Evolutionary conservation across 2,797 vertebrate species (phyloP).

Genomic region (Moxostoma hubbsi): DNA sequence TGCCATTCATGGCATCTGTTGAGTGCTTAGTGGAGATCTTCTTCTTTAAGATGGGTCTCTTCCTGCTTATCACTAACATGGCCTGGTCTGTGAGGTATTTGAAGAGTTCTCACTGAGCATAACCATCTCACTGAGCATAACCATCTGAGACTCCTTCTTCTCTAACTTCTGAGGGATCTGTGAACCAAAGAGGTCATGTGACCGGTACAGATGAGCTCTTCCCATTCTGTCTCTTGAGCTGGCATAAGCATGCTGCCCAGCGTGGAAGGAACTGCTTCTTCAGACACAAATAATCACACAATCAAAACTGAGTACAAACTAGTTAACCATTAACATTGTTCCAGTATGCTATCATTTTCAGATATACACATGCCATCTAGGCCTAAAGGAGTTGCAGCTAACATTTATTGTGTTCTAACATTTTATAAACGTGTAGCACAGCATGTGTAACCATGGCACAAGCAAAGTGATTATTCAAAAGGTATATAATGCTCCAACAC

Average conservation of each 20-base stretch:
- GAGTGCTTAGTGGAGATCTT: conserved; percentile 57
- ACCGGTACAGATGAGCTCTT: conserved; percentile 92
- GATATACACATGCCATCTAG: neutral
- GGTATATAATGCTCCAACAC: neutral
- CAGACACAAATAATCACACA: conserved; percentile 45
- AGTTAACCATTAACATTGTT: too few species aligned
- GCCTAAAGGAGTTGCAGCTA: neutral
- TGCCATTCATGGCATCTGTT: neutral
- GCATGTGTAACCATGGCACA: neutral
- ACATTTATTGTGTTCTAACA: neutral
- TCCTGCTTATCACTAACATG: conserved; percentile 86
- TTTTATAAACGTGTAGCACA: neutral
- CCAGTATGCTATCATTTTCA: neutral
- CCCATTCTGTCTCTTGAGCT: conserved; percentile 91
- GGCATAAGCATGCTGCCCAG: conserved; percentile 98
- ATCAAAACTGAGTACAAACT: conserved; percentile 3
- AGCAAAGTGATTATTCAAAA: neutral
- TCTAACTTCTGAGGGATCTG: conserved; percentile 85
- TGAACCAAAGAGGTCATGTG: conserved; percentile 98
- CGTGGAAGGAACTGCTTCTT: conserved; percentile 87
- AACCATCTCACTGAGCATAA: conserved; percentile 89
- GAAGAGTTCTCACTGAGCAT: conserved; percentile 91
- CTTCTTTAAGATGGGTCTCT: conserved; percentile 74
- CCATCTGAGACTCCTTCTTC: conserved; percentile 81
- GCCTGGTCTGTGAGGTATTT: conserved; percentile 93